Evolutionary conservation across 1,140 invertebrate genomes (phyloP).

Genomic region (Bradynema listronoti): DNA sequence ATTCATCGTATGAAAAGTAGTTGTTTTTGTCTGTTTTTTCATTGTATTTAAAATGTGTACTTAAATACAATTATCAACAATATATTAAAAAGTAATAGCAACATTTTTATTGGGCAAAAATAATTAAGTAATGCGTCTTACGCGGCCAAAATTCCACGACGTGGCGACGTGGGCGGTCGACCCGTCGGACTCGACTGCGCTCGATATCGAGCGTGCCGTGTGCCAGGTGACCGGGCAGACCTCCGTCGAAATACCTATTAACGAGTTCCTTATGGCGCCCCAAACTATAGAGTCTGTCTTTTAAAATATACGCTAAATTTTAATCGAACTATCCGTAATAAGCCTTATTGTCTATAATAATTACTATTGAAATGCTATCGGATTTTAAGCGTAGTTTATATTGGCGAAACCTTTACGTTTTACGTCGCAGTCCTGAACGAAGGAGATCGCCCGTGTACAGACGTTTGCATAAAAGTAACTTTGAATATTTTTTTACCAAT

Average conservation of each 20-base stretch:
- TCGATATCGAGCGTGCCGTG: constrained; percentile 70
- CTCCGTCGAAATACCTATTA: constrained; percentile 68
- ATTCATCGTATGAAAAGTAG: too few species aligned
- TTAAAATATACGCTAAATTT: constrained; percentile 17
- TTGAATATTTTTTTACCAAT: too few species aligned
- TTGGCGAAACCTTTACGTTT: constrained; percentile 93
- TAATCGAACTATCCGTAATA: constrained; percentile 52
- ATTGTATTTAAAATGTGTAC: too few species aligned
- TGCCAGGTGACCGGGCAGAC: constrained; percentile 69
- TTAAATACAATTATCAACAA: too few species aligned
- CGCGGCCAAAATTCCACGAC: constrained; percentile 74
- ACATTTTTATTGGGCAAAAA: too few species aligned
- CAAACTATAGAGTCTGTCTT: constrained; percentile 80
- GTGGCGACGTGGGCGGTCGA: constrained; percentile 74
- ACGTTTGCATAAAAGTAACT: constrained; percentile 72
- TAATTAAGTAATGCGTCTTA: constrained; percentile 94
- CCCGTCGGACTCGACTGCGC: constrained; percentile 73
- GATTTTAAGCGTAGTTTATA: constrained; percentile 72
- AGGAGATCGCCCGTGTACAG: constrained; percentile 68
- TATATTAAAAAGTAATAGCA: too few species aligned
- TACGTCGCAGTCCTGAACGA: constrained; percentile 95
- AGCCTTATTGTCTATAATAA: too few species aligned
- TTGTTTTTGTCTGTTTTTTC: too few species aligned
- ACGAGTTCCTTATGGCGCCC: constrained; percentile 80
- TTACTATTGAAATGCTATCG: too few species aligned